Conservation (phyloP, 2,797 vertebrate genomes). For the Peromyscus aztecus region DNA sequence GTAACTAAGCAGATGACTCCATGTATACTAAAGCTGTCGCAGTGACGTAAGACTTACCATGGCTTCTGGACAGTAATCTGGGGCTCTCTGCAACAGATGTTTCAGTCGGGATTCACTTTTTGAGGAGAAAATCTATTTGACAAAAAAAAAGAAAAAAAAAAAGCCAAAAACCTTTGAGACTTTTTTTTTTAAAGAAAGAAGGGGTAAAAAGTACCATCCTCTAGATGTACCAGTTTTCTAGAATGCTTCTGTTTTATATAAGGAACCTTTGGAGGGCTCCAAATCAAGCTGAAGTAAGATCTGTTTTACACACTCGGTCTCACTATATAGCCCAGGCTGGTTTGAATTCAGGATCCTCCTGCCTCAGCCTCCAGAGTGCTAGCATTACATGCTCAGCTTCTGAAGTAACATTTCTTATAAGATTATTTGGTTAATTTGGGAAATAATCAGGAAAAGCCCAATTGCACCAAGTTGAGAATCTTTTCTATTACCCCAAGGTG, state of each 20-base stretch:
- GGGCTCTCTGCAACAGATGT: conserved; percentile 95
- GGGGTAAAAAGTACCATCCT: not conserved
- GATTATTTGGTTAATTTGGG: conserved; percentile 1
- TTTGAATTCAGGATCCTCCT: not conserved
- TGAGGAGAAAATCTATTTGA: conserved; percentile 94
- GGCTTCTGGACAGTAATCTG: conserved; percentile 96
- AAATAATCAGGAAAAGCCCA: conserved; percentile 62
- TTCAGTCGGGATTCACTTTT: conserved; percentile 98
- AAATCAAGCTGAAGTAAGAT: not conserved
- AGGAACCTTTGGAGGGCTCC: not conserved
- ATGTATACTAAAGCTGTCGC: conserved; percentile 47
- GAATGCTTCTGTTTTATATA: conserved; percentile 35
- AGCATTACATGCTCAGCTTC: not conserved
- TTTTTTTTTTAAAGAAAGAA: conserved; percentile 51
- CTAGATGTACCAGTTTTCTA: not conserved
- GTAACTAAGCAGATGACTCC: not conserved
- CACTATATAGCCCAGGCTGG: not conserved
- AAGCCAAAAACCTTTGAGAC: conserved; percentile 34
- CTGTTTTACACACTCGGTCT: not conserved
- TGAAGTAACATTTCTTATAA: conserved; percentile 43
- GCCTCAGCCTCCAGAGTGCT: not conserved
- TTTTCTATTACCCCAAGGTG: conserved; percentile 30
- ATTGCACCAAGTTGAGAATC: not conserved
- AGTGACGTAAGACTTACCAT: conserved; percentile 91
- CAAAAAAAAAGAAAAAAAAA: conserved; percentile 58